phyloP scores from a whole-genome alignment of 2,113 vertebrate genomes.

The Gallinago paraguaiae region DNA sequence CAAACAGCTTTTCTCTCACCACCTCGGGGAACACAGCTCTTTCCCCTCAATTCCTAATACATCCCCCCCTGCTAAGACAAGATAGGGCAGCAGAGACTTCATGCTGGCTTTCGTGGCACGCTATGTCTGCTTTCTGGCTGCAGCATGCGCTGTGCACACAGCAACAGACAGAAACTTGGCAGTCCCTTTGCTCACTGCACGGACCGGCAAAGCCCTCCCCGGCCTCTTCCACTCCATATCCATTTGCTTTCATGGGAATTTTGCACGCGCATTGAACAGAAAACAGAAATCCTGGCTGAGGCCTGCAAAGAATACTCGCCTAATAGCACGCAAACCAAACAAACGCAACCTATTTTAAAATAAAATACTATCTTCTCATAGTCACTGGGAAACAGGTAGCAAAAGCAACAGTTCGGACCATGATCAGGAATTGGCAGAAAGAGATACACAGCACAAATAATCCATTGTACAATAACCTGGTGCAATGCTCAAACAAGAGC shows the following conservation, averaged over 20 bases:
- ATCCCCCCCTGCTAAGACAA: background rate
- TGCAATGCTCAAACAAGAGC: background rate
- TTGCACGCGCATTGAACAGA: rapidly evolving
- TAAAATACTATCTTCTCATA: background rate
- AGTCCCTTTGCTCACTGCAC: background rate
- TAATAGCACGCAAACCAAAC: background rate
- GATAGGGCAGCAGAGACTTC: background rate
- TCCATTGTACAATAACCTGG: background rate
- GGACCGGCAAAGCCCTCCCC: background rate
- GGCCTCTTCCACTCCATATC: background rate
- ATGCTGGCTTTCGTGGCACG: background rate
- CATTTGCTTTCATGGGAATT: background rate
- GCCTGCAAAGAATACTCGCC: background rate
- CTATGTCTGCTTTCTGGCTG: background rate
- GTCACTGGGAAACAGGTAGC: background rate
- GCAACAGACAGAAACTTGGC: slow-evolving; percentile 20
- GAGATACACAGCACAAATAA: background rate
- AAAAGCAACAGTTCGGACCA: background rate
- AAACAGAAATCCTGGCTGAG: background rate
- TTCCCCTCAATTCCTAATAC: background rate
- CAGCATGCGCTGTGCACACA: rapidly evolving
- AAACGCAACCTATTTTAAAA: background rate
- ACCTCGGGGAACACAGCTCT: background rate
- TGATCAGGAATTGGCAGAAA: background rate
- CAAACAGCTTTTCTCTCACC: background rate